Conservation (phyloP, 2,113 vertebrate genomes). For the Baryphthengus martii region DNA sequence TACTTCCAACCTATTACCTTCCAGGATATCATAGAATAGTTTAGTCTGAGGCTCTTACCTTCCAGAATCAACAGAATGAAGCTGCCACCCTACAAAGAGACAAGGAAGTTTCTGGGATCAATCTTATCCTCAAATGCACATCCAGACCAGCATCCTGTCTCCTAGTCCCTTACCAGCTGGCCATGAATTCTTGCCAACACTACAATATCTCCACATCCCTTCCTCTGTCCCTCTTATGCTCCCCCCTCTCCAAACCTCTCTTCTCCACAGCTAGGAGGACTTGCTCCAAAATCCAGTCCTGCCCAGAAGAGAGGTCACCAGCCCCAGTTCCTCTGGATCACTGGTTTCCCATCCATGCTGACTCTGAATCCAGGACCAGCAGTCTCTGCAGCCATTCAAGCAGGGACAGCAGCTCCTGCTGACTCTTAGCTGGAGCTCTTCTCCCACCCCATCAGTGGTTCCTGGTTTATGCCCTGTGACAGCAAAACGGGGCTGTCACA, state of each 20-base stretch:
- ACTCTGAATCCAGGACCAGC: not conserved
- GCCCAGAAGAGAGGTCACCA: not conserved
- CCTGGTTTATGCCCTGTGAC: not conserved
- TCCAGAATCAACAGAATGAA: not conserved
- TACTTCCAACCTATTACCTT: too few species aligned
- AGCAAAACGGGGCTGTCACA: not conserved
- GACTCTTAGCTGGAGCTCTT: not conserved
- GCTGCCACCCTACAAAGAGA: not conserved
- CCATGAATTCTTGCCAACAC: not conserved
- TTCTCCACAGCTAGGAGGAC: not conserved
- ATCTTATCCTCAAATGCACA: not conserved
- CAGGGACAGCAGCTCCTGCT: not conserved
- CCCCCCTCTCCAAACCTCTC: not conserved
- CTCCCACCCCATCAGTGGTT: not conserved
- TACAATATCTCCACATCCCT: not conserved
- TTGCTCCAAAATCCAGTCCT: not conserved
- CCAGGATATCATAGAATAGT: too few species aligned
- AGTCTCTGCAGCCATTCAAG: not conserved
- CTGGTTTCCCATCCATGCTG: not conserved
- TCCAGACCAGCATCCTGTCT: not conserved
- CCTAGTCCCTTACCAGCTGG: not conserved
- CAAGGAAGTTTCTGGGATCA: not conserved
- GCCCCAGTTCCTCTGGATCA: not conserved
- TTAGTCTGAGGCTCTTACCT: not conserved
- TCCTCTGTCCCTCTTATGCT: not conserved